Base-by-base conservation (phyloP, 2,888 invertebrate species). In the Apantesis nais region DNA sequence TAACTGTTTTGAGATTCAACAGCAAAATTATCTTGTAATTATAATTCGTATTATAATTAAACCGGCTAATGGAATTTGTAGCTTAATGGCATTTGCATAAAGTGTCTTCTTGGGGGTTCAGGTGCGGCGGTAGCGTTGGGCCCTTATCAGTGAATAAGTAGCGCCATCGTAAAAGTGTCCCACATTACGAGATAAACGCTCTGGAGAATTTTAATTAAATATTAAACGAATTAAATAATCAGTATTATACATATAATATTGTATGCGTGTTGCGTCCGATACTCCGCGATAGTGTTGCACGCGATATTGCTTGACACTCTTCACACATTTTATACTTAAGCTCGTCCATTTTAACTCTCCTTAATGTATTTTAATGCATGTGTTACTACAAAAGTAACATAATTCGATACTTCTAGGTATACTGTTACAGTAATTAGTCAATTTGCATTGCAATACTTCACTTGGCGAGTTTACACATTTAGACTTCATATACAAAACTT, bases 161-260 rank as follows among this genome's bases (percentile, higher is more conserved):
- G 93, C 92, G 90, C 90, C 94, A 89, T 93, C 95, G 93, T 94
- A 93, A 94, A 94, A 92, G 93, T 94, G 94, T 94, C 94, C 94
- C 91, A 94, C 94, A 93, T 93, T 94, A 93, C 91, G 91, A 94
- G 95, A 94, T 94, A 95, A 95, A 91, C 90, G 90, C 90, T 93
- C 91, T 89, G 88, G 92, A 90, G 94, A 93, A 94, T 94, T 93
- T 95, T 93, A 94, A 95, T 95, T 94, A 94, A 94, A 95, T 94
- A 94, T 94, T 93, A 94, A 94, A 93, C 82, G 93, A 94, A 94
- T 94, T 92, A 92, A 94, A 95, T 93, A 92, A 94, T 95, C 95
- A 94, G 95, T 95, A 94, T 95, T 94, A 94, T 93, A 92, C 88
- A 87, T 93, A 92, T 92, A 91, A 91, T 93, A 93, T 91, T 90